Percentiles rank a stretch among this genome's conserved stretches.
phyloP scores from a whole-genome alignment of 2,113 vertebrate genomes.

The Copsychus sechellarum region DNA sequence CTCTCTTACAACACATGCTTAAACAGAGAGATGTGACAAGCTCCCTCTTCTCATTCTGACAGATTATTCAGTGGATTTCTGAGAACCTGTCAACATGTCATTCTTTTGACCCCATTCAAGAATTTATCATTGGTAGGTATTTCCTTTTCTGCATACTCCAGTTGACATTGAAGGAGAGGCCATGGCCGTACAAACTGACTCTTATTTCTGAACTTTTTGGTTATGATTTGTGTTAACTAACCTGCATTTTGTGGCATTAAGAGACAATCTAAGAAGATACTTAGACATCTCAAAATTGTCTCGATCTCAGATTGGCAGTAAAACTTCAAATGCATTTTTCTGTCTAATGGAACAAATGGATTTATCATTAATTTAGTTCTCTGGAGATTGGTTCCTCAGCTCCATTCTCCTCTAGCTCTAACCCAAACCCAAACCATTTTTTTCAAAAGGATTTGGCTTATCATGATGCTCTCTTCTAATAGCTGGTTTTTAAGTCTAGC shows the following conservation, averaged over 20 bases:
- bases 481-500: background rate
- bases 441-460: background rate
- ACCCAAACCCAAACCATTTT: background rate
- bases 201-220: background rate
- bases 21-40: background rate
- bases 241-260: background rate
- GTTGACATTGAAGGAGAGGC: background rate
- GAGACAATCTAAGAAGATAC: background rate
- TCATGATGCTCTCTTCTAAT: background rate
- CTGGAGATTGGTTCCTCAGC: background rate
- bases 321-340: background rate
- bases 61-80: conserved; percentile 92
- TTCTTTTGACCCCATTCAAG: conserved; percentile 91
- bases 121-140: conserved; percentile 90
- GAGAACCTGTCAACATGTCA: conserved; percentile 80
- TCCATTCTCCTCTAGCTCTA: background rate
- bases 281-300: background rate
- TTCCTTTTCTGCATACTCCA: background rate
- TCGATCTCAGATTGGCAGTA: background rate
- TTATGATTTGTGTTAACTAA: background rate
- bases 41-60: background rate
- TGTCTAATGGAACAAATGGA: background rate
- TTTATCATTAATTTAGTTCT: background rate
- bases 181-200: background rate
- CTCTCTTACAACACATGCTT: background rate